Evolutionary conservation across 2,113 vertebrate genomes (phyloP).

Genomic region (Gymnogyps californianus): DNA sequence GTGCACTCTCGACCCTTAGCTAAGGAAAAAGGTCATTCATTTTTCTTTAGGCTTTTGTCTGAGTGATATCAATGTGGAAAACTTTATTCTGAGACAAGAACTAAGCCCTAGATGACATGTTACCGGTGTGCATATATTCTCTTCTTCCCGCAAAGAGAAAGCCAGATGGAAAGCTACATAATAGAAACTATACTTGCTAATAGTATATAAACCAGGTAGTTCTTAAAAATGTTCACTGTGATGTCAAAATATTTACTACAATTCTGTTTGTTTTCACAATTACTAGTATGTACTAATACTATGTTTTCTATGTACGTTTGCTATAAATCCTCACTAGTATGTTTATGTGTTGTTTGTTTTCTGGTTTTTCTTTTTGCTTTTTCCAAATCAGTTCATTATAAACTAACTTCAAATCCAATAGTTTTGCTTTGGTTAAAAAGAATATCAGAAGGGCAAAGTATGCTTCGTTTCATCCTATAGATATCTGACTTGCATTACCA

Average conservation of each 20-base stretch:
- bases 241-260: slow-evolving; percentile 4
- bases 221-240: background rate
- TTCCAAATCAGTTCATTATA: background rate
- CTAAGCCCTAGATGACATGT: background rate
- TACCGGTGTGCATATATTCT: background rate
- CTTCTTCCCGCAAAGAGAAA: background rate
- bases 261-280: background rate
- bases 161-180: background rate
- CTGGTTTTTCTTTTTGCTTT: background rate
- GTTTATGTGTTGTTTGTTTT: background rate
- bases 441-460: background rate
- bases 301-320: background rate
- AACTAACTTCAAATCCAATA: background rate
- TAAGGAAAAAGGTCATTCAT: background rate
- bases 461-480: background rate
- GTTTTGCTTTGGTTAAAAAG: background rate
- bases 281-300: background rate
- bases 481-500: background rate
- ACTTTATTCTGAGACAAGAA: background rate
- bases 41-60: background rate
- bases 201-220: background rate
- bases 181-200: background rate
- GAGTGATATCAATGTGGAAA: background rate
- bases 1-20: background rate
- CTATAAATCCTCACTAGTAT: background rate